These are phyloP conservation scores for Dasysyrphus albostriatus DNA, from an alignment of 2,888 invertebrate genomes.

Conservation along the genomic window DNA sequence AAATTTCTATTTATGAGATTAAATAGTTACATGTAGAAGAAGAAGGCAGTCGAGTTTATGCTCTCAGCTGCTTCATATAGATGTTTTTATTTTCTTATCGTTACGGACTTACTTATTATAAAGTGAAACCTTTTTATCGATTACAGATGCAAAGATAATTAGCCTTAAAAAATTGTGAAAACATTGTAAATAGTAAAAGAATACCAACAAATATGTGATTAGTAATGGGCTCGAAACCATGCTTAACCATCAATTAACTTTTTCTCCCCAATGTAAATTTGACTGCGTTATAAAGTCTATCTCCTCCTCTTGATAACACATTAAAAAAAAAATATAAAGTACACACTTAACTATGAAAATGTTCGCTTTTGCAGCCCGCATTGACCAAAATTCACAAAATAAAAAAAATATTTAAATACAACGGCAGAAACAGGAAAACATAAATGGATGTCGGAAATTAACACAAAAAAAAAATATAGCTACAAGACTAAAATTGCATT, in stretches of 20 bases:
- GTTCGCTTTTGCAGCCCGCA: conserved; percentile 32
- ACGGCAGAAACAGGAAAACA: conserved; percentile 38
- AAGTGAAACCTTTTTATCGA: not conserved
- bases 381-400: not conserved
- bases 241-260: conserved; percentile 58
- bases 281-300: conserved; percentile 12
- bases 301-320: conserved; percentile 18
- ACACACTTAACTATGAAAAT: conserved; percentile 22
- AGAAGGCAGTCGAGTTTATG: too few species aligned
- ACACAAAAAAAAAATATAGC: conserved; percentile 29
- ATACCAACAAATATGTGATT: not conserved
- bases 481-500: conserved; percentile 65
- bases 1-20: too few species aligned
- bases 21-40: too few species aligned
- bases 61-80: too few species aligned
- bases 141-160: not conserved
- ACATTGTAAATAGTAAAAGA: not conserved
- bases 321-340: not conserved
- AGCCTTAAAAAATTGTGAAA: not conserved
- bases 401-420: conserved; percentile 14
- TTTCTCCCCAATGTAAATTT: conserved; percentile 28
- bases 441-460: conserved; percentile 46
- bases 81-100: too few species aligned
- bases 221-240: not conserved
- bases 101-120: too few species aligned